phyloP scores from a whole-genome alignment of 2,113 vertebrate genomes.

The rat (Rattus norvegicus) region GRCr8 NC_086027.1:94593501-94594000 shows the following conservation, averaged over 20 bases:
- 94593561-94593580: background rate
- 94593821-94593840: background rate
- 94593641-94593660: background rate
- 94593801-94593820: background rate
- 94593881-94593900: too few species aligned
- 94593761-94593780: background rate
- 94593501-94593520: too few species aligned
- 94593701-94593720: background rate
- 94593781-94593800: background rate
- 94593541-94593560: too few species aligned
- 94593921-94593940: background rate
- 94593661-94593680: background rate
- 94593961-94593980: background rate
- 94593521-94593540: too few species aligned
- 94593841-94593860: background rate
- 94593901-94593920: background rate
- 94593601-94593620: background rate
- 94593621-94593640: background rate
- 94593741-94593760: background rate
- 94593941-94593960: background rate
- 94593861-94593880: background rate
- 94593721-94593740: background rate
- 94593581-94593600: background rate
- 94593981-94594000: background rate
- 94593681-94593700: background rate